These are phyloP conservation scores for Craniophora ligustri DNA, from an alignment of 2,888 invertebrate species.

Conservation along the genomic window DNA sequence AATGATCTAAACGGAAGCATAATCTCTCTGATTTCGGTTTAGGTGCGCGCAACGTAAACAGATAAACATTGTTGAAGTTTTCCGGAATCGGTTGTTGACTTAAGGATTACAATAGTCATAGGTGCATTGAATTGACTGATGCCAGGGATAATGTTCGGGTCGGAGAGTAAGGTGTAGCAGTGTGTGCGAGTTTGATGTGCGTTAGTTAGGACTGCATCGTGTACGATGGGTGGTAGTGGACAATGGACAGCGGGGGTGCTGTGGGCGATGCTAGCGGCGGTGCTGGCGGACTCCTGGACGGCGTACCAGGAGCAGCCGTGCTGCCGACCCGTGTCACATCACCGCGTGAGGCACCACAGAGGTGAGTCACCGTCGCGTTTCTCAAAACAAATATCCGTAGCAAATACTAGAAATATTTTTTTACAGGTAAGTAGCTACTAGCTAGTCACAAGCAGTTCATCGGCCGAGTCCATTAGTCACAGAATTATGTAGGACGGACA, in stretches of 20 bases:
- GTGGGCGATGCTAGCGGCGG: slow-evolving; percentile 80
- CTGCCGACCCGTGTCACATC: slow-evolving; percentile 89
- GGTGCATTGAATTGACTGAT: slow-evolving; percentile 65
- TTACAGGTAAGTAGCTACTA: slow-evolving; percentile 41
- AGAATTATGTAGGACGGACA: slow-evolving; percentile 51
- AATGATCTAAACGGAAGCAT: slow-evolving; percentile 72
- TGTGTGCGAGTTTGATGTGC: slow-evolving; percentile 71
- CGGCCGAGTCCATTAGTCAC: slow-evolving; percentile 61
- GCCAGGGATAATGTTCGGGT: slow-evolving; percentile 60
- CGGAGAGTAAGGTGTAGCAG: slow-evolving; percentile 60
- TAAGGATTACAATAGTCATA: slow-evolving; percentile 58
- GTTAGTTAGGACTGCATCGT: slow-evolving; percentile 52
- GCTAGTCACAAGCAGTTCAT: slow-evolving; percentile 54
- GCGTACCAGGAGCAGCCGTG: slow-evolving; percentile 91
- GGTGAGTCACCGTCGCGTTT: slow-evolving; percentile 74
- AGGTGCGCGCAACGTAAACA: slow-evolving; percentile 80
- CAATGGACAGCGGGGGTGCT: slow-evolving; percentile 75
- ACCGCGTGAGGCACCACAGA: slow-evolving; percentile 90
- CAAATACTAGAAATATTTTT: slow-evolving; percentile 26
- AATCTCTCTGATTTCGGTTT: slow-evolving; percentile 74
- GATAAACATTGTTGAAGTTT: slow-evolving; percentile 80
- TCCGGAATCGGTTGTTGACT: slow-evolving; percentile 77
- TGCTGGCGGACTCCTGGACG: slow-evolving; percentile 90
- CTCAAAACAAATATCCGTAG: slow-evolving; percentile 13
- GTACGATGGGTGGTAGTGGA: slow-evolving; percentile 69